phyloP scores from a whole-genome alignment of 2,888 invertebrate genomes.

The Desoria tigrina region DNA sequence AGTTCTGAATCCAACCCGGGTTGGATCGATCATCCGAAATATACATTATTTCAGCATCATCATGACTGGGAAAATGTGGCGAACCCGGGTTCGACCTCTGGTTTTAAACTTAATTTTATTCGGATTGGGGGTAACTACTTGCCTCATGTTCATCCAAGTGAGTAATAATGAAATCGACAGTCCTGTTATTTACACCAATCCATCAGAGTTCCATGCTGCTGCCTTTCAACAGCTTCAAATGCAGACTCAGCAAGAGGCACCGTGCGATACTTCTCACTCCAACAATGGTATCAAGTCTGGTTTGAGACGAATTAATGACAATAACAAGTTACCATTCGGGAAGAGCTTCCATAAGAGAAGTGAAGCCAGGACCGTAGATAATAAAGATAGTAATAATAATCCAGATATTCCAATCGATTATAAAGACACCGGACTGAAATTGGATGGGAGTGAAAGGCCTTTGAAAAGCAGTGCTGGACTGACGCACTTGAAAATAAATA shows the following conservation, averaged over 20 bases:
- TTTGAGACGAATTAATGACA: slow-evolving; percentile 14
- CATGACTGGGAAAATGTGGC: slow-evolving; percentile 35
- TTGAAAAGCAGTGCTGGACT: background rate
- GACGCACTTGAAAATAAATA: background rate
- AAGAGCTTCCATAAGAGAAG: background rate
- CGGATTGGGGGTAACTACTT: slow-evolving; percentile 44
- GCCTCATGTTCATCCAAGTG: slow-evolving; percentile 39
- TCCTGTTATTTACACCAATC: slow-evolving; percentile 35
- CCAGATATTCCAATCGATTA: too few relatives aligned
- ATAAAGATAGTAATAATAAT: too few relatives aligned
- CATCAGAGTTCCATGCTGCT: slow-evolving; percentile 32
- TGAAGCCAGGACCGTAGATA: too few relatives aligned
- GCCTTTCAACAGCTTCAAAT: slow-evolving; percentile 13
- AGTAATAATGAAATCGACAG: slow-evolving; percentile 32
- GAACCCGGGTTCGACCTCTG: slow-evolving; percentile 36
- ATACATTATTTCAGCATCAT: too few relatives aligned
- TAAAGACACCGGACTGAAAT: too few relatives aligned
- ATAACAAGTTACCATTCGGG: slow-evolving; percentile 16
- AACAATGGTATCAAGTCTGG: background rate
- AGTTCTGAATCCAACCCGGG: too few relatives aligned
- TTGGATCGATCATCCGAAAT: too few relatives aligned
- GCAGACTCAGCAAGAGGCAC: slow-evolving; percentile 15
- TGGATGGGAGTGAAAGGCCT: background rate
- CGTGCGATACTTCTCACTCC: slow-evolving; percentile 8
- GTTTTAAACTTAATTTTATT: slow-evolving; percentile 41